These are phyloP conservation scores for Sitta europaea DNA, from an alignment of 2,113 vertebrate genomes.

Conservation along the genomic window DNA sequence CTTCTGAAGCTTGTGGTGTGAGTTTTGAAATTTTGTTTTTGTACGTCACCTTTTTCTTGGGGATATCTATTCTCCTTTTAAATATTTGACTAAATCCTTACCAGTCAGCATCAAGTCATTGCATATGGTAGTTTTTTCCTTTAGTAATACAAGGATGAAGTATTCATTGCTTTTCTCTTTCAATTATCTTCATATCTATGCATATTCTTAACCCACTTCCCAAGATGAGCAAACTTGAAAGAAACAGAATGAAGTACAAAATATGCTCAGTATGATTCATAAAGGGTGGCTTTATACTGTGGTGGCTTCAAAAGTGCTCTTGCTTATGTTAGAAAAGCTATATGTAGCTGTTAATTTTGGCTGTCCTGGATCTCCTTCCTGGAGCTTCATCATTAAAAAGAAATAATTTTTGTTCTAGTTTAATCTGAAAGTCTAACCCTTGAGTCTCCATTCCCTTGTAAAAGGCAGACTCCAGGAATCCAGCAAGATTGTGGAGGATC, in stretches of 20 bases:
- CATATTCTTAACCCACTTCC: neutral
- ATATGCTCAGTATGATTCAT: neutral
- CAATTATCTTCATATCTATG: neutral
- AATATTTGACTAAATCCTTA: neutral
- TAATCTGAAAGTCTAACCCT: neutral
- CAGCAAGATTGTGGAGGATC: neutral
- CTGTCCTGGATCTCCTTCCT: neutral
- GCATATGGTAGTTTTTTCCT: neutral
- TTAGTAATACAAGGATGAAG: neutral
- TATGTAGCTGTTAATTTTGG: neutral
- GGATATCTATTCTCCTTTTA: neutral
- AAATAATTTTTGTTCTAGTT: neutral
- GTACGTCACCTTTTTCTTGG: neutral
- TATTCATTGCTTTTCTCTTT: neutral
- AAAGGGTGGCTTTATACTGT: neutral
- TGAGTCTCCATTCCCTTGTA: neutral
- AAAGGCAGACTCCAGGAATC: neutral
- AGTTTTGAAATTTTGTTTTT: neutral
- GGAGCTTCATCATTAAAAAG: neutral
- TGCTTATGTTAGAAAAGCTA: neutral
- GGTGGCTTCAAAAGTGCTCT: neutral
- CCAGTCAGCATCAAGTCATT: neutral
- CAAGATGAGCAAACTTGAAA: neutral
- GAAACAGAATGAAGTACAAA: neutral
- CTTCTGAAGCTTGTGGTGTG: neutral